Conservation (phyloP, 1,140 invertebrate genomes). For the Diploscapter pachys region DNA sequence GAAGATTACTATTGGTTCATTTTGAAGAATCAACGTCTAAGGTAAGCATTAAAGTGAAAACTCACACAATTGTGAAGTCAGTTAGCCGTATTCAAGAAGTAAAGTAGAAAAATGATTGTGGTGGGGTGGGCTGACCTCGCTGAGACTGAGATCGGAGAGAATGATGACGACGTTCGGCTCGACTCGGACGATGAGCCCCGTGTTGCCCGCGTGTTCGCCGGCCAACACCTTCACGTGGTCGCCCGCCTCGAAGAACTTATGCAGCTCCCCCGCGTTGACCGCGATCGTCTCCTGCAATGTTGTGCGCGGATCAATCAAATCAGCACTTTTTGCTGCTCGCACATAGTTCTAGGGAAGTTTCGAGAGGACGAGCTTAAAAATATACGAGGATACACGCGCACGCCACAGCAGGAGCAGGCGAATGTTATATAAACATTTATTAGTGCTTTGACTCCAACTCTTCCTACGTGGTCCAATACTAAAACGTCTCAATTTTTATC, state of each 20-base stretch:
- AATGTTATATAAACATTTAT: no score
- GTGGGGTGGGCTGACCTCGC: constrained; percentile 69
- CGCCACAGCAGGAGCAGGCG: no score
- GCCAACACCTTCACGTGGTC: constrained; percentile 86
- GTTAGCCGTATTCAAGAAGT: neutral
- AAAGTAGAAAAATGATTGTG: neutral
- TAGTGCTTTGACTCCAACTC: no score
- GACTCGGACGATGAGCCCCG: constrained; percentile 88
- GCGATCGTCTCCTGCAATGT: constrained; percentile 51
- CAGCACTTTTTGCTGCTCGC: constrained; percentile 68
- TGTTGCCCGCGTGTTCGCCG: constrained; percentile 94
- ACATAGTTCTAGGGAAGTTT: no score
- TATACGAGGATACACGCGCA: no score
- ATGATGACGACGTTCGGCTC: constrained; percentile 85
- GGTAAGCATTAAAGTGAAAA: no score
- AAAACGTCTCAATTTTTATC: no score
- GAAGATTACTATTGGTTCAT: no score
- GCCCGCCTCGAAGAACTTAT: constrained; percentile 90
- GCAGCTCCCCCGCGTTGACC: constrained; percentile 69
- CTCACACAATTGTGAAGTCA: no score
- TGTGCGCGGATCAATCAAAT: constrained; percentile 62
- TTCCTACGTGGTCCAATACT: no score
- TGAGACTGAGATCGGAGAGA: constrained; percentile 93
- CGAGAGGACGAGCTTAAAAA: no score
- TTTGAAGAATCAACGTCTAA: no score